These are phyloP conservation scores for Bovichtus diacanthus DNA, from an alignment of 2,797 vertebrate species.

Conservation along the genomic window DNA sequence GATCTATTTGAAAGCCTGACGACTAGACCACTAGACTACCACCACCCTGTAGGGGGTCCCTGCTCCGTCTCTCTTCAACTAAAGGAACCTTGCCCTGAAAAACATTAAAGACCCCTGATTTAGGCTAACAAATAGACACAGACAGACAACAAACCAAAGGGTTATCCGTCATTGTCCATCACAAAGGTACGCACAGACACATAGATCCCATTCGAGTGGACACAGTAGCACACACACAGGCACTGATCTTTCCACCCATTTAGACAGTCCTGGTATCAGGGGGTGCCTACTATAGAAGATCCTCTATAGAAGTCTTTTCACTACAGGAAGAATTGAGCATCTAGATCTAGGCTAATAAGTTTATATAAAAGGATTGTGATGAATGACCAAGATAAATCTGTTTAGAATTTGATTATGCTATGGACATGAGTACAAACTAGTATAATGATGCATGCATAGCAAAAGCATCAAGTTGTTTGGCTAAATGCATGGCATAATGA, in stretches of 20 bases:
- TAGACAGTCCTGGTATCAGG: conserved; percentile 80
- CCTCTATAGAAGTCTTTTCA: conserved; percentile 91
- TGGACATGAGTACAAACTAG: not conserved
- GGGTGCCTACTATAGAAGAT: conserved; percentile 87
- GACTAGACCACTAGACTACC: too few species aligned
- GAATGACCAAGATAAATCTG: conserved; percentile 11
- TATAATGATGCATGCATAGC: conserved; percentile 62
- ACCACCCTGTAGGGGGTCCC: too few species aligned
- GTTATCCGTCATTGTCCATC: not conserved
- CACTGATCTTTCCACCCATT: conserved; percentile 35
- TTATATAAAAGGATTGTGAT: conserved; percentile 9
- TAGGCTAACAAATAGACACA: not conserved
- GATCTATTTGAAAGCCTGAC: too few species aligned
- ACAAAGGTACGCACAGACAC: not conserved
- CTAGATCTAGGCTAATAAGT: not conserved
- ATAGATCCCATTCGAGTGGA: not conserved
- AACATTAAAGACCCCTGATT: not conserved
- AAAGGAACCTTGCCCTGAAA: too few species aligned
- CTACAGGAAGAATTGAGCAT: conserved; percentile 74
- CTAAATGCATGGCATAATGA: conserved; percentile 49
- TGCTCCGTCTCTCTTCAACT: too few species aligned
- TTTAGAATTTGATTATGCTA: not conserved
- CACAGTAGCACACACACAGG: conserved; percentile 1
- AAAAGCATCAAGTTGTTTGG: conserved; percentile 13
- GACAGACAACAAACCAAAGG: not conserved